phyloP scores from a whole-genome alignment of 1,140 invertebrate species.

The Leptinotarsa defecta region DNA sequence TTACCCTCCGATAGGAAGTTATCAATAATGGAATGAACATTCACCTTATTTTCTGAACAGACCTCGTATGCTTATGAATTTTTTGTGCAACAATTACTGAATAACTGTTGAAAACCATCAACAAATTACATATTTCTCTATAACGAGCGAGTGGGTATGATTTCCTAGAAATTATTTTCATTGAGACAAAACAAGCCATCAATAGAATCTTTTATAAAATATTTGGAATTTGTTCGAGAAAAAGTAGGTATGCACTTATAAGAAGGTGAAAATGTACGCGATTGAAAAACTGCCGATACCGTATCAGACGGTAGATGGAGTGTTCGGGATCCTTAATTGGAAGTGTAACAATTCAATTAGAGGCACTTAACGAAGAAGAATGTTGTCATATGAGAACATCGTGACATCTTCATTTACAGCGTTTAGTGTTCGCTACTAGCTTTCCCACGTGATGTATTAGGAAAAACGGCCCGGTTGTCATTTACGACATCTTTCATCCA shows the following conservation, averaged over 20 bases:
- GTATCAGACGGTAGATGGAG: conserved; percentile 16
- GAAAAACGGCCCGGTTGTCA: neutral
- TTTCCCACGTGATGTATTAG: conserved; percentile 13
- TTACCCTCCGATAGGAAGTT: too few relatives aligned
- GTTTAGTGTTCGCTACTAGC: neutral
- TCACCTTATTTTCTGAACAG: too few relatives aligned
- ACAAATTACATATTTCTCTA: too few relatives aligned
- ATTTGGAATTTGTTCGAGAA: conserved; percentile 15
- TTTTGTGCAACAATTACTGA: too few relatives aligned
- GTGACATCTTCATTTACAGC: conserved; percentile 25
- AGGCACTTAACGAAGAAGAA: neutral
- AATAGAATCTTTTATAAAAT: neutral
- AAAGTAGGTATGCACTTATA: conserved; percentile 14
- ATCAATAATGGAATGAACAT: too few relatives aligned
- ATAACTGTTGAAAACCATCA: too few relatives aligned
- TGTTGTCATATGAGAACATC: neutral
- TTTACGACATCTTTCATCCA: too few relatives aligned
- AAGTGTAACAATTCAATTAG: conserved; percentile 25
- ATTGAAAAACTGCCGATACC: neutral
- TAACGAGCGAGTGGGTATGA: too few relatives aligned
- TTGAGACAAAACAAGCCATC: too few relatives aligned
- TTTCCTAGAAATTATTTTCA: too few relatives aligned
- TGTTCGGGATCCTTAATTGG: conserved; percentile 23
- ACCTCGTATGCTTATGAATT: too few relatives aligned
- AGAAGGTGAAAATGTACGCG: conserved; percentile 15